A percentile compares a stretch with the other conserved stretches of the same genome.
These are phyloP conservation scores for Phalacrocorax carbo DNA, from an alignment of 2,113 vertebrate genomes.

Conservation along the genomic window DNA sequence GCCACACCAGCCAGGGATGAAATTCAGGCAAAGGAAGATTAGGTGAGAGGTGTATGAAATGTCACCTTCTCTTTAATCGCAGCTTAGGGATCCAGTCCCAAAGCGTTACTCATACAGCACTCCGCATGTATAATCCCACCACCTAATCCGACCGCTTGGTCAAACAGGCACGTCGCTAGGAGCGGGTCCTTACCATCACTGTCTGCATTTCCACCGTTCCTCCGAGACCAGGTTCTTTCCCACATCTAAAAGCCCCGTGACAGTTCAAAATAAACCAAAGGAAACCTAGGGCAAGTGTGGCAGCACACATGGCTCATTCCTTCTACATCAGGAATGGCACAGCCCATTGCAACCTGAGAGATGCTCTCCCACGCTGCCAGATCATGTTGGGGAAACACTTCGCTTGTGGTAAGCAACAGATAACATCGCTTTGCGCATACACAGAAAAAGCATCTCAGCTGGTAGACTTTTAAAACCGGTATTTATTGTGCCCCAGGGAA, in stretches of 20 bases:
- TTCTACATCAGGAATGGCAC: not conserved
- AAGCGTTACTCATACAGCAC: not conserved
- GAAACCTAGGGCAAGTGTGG: not conserved
- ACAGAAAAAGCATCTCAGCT: slow-evolving; percentile 20
- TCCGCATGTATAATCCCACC: slow-evolving; percentile 2
- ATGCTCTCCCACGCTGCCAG: not conserved
- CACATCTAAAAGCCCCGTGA: not conserved
- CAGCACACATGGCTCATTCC: not conserved
- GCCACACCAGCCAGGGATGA: not conserved
- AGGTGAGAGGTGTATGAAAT: slow-evolving; percentile 9
- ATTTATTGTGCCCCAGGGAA: not conserved
- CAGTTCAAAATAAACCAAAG: not conserved
- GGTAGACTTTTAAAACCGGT: not conserved
- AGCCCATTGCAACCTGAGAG: not conserved
- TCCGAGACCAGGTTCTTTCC: not conserved
- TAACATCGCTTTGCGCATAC: not conserved
- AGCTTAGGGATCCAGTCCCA: slow-evolving; percentile 13
- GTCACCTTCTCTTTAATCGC: slow-evolving; percentile 52
- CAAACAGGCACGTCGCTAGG: slow-evolving; percentile 7
- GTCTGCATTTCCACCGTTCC: not conserved
- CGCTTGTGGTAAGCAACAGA: slow-evolving; percentile 21
- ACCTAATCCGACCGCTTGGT: slow-evolving; percentile 19
- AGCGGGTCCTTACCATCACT: not conserved
- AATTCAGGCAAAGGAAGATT: not conserved
- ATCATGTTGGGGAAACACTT: not conserved